Evolutionary conservation across 2,888 invertebrate genomes (phyloP).

Genomic region (Anagyrus pseudococci): DNA sequence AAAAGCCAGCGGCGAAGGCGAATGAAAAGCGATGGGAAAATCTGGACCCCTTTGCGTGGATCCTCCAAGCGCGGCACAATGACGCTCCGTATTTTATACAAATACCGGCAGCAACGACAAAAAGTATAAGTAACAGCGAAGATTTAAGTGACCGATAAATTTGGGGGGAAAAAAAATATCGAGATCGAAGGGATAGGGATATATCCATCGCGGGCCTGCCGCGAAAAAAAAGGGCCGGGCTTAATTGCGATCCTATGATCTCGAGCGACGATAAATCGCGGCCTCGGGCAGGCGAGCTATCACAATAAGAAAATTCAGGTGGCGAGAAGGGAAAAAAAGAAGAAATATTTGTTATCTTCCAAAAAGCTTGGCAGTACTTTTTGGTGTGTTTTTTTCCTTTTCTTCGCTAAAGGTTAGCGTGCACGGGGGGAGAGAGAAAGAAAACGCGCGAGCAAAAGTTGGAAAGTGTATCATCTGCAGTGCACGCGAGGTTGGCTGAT

Average conservation of each 20-base stretch:
- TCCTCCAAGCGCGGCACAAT: no score
- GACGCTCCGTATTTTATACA: slow-evolving; percentile 25
- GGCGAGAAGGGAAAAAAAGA: slow-evolving; percentile 14
- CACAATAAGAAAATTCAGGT: slow-evolving; percentile 23
- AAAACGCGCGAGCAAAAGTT: no score
- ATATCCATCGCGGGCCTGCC: no score
- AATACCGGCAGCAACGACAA: background rate
- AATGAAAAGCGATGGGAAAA: slow-evolving; percentile 27
- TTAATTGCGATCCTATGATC: slow-evolving; percentile 33
- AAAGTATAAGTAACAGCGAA: slow-evolving; percentile 1
- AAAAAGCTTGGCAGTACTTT: slow-evolving; percentile 13
- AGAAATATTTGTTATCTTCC: slow-evolving; percentile 10
- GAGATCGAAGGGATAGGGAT: background rate
- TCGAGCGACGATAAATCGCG: slow-evolving; percentile 11
- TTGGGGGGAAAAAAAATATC: slow-evolving; percentile 5
- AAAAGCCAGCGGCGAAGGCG: background rate
- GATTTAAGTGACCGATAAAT: slow-evolving; percentile 32
- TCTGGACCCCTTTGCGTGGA: no score
- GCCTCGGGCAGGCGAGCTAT: background rate
- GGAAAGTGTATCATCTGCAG: no score
- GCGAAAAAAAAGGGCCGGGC: slow-evolving; percentile 19
- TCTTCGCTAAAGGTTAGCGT: slow-evolving; percentile 4
- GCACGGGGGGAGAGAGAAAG: background rate
- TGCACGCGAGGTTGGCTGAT: no score
- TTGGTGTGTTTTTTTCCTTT: slow-evolving; percentile 8